Conservation (phyloP, 2,113 vertebrate genomes). For the Phainopepla nitens region DNA sequence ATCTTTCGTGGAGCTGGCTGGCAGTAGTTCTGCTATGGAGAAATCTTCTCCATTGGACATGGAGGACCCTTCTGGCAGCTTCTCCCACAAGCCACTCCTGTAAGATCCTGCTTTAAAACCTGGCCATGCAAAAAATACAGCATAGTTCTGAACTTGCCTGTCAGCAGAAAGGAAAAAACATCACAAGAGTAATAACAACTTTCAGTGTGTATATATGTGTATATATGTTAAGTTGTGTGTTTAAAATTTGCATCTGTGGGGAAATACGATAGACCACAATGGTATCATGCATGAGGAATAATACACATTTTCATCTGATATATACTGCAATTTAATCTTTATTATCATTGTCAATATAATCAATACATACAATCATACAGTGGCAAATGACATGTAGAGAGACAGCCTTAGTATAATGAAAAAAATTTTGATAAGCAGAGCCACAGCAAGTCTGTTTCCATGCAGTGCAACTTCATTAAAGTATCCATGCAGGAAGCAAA, state of each 20-base stretch:
- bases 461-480: background rate
- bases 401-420: background rate
- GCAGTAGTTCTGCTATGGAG: too few species aligned
- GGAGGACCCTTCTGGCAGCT: background rate
- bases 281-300: background rate
- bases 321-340: background rate
- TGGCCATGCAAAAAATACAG: too few species aligned
- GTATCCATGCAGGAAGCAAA: background rate
- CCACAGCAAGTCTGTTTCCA: background rate
- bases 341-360: background rate
- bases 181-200: background rate
- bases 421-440: background rate
- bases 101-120: background rate
- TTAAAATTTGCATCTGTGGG: background rate
- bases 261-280: background rate
- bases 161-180: background rate
- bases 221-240: background rate
- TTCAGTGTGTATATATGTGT: background rate
- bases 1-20: too few species aligned
- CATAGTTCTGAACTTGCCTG: background rate
- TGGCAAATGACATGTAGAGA: background rate
- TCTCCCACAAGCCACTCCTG: background rate
- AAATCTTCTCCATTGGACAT: too few species aligned
- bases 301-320: background rate
- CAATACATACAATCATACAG: background rate